Evolutionary conservation across 1,140 invertebrate species (phyloP).

Genomic region (Calliphora vicina): DNA sequence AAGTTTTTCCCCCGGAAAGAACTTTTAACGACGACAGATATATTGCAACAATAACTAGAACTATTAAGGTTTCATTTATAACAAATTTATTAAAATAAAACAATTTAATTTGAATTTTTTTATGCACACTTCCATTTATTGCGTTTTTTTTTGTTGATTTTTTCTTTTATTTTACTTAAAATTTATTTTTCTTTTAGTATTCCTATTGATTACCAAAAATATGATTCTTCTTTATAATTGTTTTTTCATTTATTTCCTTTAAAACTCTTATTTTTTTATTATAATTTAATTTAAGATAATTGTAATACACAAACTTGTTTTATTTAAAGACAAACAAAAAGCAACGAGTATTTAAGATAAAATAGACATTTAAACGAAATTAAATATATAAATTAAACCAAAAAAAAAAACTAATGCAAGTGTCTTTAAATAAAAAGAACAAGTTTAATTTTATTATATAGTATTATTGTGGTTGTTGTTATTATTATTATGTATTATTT

Average conservation of each 20-base stretch:
- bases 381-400: neutral
- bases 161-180: slow-evolving; percentile 5
- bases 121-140: slow-evolving; percentile 39
- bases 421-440: neutral
- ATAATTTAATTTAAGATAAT: slow-evolving; percentile 22
- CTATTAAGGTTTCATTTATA: too few relatives aligned
- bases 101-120: neutral
- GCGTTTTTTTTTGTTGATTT: slow-evolving; percentile 24
- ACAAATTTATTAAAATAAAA: too few relatives aligned
- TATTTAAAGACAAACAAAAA: neutral
- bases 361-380: neutral
- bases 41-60: too few relatives aligned
- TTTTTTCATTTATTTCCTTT: neutral
- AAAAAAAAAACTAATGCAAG: neutral
- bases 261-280: slow-evolving; percentile 43
- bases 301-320: slow-evolving; percentile 10
- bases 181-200: slow-evolving; percentile 33
- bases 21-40: too few relatives aligned
- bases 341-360: neutral
- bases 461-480: neutral
- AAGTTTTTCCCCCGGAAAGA: too few relatives aligned
- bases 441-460: neutral
- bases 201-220: slow-evolving; percentile 58
- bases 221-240: slow-evolving; percentile 45
- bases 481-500: too few relatives aligned